phyloP scores from a whole-genome alignment of 2,113 vertebrate species.

The Campylomormyrus numenius region DNA sequence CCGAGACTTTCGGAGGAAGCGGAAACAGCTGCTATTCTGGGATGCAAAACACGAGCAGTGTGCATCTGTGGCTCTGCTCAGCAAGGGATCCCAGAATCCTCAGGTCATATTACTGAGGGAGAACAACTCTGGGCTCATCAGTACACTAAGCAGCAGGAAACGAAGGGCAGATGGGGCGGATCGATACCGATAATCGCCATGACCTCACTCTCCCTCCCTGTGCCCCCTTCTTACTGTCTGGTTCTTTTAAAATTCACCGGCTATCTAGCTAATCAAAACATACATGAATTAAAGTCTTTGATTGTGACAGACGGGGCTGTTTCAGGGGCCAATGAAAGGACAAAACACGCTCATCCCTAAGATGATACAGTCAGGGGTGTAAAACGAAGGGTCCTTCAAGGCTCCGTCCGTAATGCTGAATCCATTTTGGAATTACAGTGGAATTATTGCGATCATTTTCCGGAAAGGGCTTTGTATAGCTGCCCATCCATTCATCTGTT shows the following conservation, averaged over 20 bases:
- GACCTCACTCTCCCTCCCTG: not conserved
- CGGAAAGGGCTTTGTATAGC: not conserved
- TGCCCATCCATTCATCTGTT: not conserved
- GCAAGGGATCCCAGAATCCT: not conserved
- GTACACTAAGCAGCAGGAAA: not conserved
- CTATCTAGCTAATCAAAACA: not conserved
- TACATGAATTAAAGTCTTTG: not conserved
- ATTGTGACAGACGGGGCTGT: not conserved
- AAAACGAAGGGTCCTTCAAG: not conserved
- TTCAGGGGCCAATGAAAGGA: not conserved
- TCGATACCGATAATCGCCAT: not conserved
- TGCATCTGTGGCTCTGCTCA: not conserved
- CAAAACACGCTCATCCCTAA: not conserved
- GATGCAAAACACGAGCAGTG: not conserved
- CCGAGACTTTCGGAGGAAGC: not conserved
- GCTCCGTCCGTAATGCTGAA: not conserved
- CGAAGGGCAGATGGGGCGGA: not conserved
- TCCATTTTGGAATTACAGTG: not conserved
- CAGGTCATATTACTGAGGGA: not conserved
- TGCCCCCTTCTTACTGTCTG: not conserved
- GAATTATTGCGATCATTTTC: not conserved
- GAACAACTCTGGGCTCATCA: not conserved
- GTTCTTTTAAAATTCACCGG: not conserved
- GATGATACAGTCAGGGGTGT: not conserved
- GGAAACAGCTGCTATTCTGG: not conserved